Percentiles rank a stretch among this genome's conserved stretches.
These are phyloP conservation scores for Mus caroli DNA, from an alignment of 2,797 vertebrate genomes.

Conservation along the genomic window DNA sequence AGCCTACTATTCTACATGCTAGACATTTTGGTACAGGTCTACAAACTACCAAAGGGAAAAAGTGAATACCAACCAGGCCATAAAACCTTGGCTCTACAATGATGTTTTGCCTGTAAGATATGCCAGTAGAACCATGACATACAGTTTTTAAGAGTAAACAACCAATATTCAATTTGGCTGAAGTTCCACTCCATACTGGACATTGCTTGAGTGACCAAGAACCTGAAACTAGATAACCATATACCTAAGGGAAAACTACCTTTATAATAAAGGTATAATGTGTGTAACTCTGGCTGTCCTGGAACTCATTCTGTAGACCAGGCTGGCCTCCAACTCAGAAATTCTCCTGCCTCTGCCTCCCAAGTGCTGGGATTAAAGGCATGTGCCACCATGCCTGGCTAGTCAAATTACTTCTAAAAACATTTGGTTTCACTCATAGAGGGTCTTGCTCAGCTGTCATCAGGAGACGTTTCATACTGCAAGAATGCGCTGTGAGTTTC, in stretches of 20 bases:
- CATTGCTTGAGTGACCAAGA: not conserved
- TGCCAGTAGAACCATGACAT: not conserved
- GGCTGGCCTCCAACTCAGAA: no score
- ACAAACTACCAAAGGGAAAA: not conserved
- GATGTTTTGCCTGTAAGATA: not conserved
- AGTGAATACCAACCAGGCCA: no score
- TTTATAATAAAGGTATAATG: not conserved
- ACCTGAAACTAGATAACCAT: not conserved
- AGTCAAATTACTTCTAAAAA: not conserved
- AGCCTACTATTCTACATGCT: not conserved
- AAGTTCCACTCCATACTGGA: not conserved
- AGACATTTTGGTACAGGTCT: not conserved
- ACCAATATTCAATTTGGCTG: not conserved
- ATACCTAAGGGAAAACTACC: not conserved
- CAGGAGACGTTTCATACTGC: not conserved
- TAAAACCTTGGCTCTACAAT: not conserved
- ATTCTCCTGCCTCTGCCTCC: no score
- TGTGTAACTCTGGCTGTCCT: no score
- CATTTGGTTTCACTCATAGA: not conserved
- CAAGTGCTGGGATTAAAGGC: no score
- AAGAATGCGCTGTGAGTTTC: not conserved
- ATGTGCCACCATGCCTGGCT: no score
- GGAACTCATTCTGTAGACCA: no score
- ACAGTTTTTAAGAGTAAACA: not conserved
- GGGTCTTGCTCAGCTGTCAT: not conserved